Evolutionary conservation across 2,797 vertebrate species (phyloP), one percentile per base, ranked within the genome.

Genomic region (Heliangelus exortis): DNA sequence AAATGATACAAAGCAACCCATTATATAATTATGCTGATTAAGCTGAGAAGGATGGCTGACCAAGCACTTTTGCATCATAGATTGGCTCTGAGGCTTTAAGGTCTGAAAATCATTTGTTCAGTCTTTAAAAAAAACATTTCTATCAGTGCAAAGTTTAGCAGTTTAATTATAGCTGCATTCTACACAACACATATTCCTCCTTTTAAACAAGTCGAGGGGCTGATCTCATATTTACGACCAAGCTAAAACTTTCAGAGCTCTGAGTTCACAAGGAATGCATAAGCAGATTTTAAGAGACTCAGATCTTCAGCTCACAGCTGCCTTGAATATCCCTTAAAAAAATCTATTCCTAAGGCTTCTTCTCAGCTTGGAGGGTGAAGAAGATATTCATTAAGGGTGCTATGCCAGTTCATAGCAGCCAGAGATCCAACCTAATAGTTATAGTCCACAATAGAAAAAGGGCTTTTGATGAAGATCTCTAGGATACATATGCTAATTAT

Each of bases 381-480:
- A 84, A 82, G 11, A 67, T 89, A 84, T 71, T 94, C 95, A 95
- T 95, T 93, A 84, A 95, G 88, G 36, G 57, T 95, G 81, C 59
- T 90, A 31, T 0, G 3, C 61, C 58, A 75, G 53, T 80, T 94
- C 58, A 54, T 77, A 80, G 25, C 63, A 95, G 75, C 59, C 50
- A 87, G 57, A 89, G 45, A 87, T 58, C 68, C 90, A 93, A 53
- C 50, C 86, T 90, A 43, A 88, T 91, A 88, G 91, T 81, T 95
- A 85, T 1, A 62, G 62, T 75, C 66, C 73, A 90, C 92, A 94
- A 96, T 51, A 94, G 92, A 91, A 93, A 68, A 54, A 87, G 61
- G 72, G 74, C 36, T 65, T 66, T 91, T 86, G 87, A 88, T 85
- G 66, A 69, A 91, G 82, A 58, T 89, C 91, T 92, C 66, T 50